phyloP scores from a whole-genome alignment of 1,140 invertebrate genomes.

The Zaprionus vittiger region DNA sequence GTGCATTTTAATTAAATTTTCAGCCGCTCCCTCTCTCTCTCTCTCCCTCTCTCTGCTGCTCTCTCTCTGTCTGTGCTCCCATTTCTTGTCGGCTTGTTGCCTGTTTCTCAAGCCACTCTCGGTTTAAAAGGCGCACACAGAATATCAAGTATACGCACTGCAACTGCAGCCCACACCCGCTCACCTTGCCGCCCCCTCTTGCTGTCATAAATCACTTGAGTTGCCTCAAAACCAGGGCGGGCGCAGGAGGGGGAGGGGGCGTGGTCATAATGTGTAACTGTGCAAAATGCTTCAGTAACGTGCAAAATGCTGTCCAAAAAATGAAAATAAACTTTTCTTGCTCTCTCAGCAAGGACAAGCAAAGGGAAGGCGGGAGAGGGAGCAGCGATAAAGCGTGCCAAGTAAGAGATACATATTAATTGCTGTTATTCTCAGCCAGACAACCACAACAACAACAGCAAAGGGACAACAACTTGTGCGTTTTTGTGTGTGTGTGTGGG shows the following conservation, averaged over 20 bases:
- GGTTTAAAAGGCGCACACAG: conserved; percentile 52
- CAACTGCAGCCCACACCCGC: not conserved
- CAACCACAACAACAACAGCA: conserved; percentile 18
- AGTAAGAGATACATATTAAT: conserved; percentile 81
- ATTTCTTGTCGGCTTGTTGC: conserved; percentile 28
- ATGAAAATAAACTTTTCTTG: conserved; percentile 26
- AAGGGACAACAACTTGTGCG: conserved; percentile 36
- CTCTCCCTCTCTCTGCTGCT: not conserved
- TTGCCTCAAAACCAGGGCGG: conserved; percentile 40
- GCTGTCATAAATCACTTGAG: conserved; percentile 78
- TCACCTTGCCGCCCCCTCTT: not conserved
- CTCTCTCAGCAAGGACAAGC: not conserved
- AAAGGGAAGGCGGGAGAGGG: not conserved
- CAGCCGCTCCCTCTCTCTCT: conserved; percentile 33
- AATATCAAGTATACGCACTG: conserved; percentile 69
- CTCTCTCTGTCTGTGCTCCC: conserved; percentile 16
- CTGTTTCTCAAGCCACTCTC: conserved; percentile 49
- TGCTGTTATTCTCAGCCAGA: conserved; percentile 51
- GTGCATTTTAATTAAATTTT: conserved; percentile 83
- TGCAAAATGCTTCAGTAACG: conserved; percentile 66
- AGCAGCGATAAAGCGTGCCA: conserved; percentile 70
- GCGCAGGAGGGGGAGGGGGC: not conserved
- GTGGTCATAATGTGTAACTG: conserved; percentile 70
- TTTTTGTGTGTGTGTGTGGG: conserved; percentile 57
- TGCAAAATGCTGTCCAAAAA: conserved; percentile 57